Base-by-base conservation (phyloP, 1,140 invertebrate genomes). In the Ectropis grisescens region DNA sequence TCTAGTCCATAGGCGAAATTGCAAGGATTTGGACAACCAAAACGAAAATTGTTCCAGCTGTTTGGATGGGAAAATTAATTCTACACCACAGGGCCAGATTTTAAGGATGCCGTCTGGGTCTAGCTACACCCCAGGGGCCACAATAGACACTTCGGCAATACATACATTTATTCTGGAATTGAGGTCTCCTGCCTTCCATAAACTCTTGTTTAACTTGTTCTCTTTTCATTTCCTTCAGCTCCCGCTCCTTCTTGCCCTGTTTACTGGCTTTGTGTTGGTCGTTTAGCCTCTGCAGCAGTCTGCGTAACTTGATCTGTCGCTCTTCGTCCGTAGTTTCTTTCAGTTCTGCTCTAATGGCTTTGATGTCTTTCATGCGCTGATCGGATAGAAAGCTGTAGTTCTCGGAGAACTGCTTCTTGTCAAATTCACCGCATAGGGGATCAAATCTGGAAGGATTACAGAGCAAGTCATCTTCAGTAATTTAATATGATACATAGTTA, bases 161-260 rank as follows among this genome's bases (percentile, higher is more conserved):
- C 85, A 87, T 86, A 95, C 93, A 91, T 87, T 94, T 95, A 58
- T 90, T 94, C 34, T 90, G 85, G 54, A 88, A 93, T 15, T 82
- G 76, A 13, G 91, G 91, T 34, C 86, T 87, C 45, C 86, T 85
- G 15, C 90, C 90, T 47, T 86, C 71, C 50, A 84, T 85, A 1
- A 90, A 84, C 10, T 85, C 82, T 31, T 88, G 71, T 12, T 84
- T 71, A 36, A 87, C 80, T 44, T 85, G 72, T 36, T 84, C 67
- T 31, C 88, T 89, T 39, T 89, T 80, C 13, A 83, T 79, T 15
- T 83, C 62, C 13, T 83, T 72, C 27, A 85, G 58, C 36, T 88
- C 68, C 13, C 83, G 76, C 43, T 87, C 80, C 13, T 83, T 61
- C 32, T 85, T 86, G 33, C 78, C 85, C 32, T 82, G 85, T 34